Percentiles rank a stretch among this genome's conserved stretches.
Evolutionary conservation across 92 coral and sea anemone genomes (phyloP).

Genomic region (Porites rus): DNA sequence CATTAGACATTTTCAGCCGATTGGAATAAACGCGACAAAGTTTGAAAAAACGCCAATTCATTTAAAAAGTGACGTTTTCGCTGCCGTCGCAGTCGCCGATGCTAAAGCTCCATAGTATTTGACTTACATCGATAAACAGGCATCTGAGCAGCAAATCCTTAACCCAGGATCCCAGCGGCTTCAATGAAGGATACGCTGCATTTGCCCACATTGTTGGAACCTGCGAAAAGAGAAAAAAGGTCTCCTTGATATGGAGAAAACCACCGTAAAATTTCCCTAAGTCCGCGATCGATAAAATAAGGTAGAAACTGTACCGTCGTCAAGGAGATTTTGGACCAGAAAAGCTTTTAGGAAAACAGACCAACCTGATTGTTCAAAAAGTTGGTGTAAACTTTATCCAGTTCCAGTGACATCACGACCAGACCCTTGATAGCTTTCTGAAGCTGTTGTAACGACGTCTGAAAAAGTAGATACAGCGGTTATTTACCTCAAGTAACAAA

Average conservation of each 20-base stretch:
- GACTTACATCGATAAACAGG: constrained; percentile 92
- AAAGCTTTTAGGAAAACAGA: background rate
- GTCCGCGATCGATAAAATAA: too few species aligned
- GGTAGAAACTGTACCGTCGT: too few species aligned
- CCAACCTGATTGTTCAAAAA: constrained; percentile 95
- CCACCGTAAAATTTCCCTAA: too few species aligned
- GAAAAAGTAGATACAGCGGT: background rate
- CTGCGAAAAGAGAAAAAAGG: constrained; percentile 38
- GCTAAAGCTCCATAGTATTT: background rate
- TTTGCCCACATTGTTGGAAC: constrained; percentile 99
- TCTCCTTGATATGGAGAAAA: too few species aligned
- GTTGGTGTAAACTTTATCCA: constrained; percentile 98
- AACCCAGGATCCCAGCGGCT: constrained; percentile 99
- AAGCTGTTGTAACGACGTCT: constrained; percentile 90
- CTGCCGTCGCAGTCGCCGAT: too few species aligned
- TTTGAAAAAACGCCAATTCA: too few species aligned
- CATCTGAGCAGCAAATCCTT: constrained; percentile 94
- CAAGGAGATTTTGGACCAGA: too few species aligned
- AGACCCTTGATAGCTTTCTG: constrained; percentile 99
- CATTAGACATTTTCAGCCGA: too few species aligned
- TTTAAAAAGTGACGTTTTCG: too few species aligned
- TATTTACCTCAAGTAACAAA: too few species aligned
- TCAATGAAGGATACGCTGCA: constrained; percentile 96
- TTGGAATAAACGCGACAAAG: too few species aligned
- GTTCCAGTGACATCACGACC: constrained; percentile 98